Base-by-base conservation (phyloP, 2,113 vertebrate genomes). In the Limanda limanda region DNA sequence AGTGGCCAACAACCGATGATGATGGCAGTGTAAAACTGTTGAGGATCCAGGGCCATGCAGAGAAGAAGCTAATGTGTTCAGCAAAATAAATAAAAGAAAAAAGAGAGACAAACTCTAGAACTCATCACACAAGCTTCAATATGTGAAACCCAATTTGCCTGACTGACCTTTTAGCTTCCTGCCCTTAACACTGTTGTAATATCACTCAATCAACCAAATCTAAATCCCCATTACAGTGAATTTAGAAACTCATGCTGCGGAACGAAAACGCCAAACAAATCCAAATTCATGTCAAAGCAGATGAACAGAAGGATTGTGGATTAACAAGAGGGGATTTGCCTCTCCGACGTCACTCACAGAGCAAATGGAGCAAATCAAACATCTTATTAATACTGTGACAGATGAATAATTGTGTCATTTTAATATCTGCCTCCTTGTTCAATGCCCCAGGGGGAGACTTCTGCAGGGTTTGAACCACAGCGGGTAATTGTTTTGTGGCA, bases 361-460 rank as follows among this genome's bases (percentile, higher is more conserved):
- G 86, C 77, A 88, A 88, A 90, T 60, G 74, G 86, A 86, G 82
- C 79, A 88, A 94, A 94, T 94, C 92, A 93, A 90, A 93, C 83
- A 88, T 92, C 87, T 92, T 89, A 89, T 92, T 93, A 91, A 88
- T 89, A 68, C 78, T 81, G 86, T 89, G 88, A 90, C 90, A 92
- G 89, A 89, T 73, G 87, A 86, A 92, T 93, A 93, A 94, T 92
- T 92, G 91, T 91, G 88, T 89, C 90, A 89, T 90, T 91, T 92
- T 89, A 90, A 91, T 92, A 89, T 92, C 88, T 86, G 81, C 90
- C 89, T 87, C 83, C 82, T 84, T 86, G 82, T 89, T 92, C 76
- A 78, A 90, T 91, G 82, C 78, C 88, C 84, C 84, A 82, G 56
- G n/a, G 87, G 87, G 86, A 82, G 65, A 74, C 56, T 84, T 85